Evolutionary conservation across 2,888 invertebrate genomes (phyloP).

Genomic region (Clusia tigrina): DNA sequence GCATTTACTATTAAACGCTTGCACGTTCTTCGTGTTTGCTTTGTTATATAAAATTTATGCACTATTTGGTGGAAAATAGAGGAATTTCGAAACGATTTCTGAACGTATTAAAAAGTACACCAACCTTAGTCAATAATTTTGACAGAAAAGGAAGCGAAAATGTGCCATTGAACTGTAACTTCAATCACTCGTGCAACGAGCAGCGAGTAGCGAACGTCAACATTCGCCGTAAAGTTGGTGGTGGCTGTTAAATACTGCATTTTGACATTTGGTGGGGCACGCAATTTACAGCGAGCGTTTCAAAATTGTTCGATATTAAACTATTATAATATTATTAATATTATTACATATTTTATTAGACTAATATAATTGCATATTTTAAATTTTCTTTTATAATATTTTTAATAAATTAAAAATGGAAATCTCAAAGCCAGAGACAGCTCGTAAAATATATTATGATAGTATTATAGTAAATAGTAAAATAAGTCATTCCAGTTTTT

Average conservation of each 20-base stretch:
- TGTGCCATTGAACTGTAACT: constrained; percentile 50
- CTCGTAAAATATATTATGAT: too few species aligned
- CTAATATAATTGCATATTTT: too few species aligned
- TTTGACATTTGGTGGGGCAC: background rate
- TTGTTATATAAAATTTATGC: constrained; percentile 23
- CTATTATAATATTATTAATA: too few species aligned
- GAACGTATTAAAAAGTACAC: constrained; percentile 47
- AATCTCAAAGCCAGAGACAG: too few species aligned
- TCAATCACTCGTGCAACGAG: constrained; percentile 31
- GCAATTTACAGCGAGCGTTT: background rate
- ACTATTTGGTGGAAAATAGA: constrained; percentile 32
- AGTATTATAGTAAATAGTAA: too few species aligned
- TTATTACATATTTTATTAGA: too few species aligned
- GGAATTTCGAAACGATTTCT: constrained; percentile 11
- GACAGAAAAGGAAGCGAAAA: constrained; percentile 62
- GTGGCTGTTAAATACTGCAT: constrained; percentile 12
- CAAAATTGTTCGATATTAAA: background rate
- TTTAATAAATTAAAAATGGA: too few species aligned
- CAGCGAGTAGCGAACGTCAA: constrained; percentile 12
- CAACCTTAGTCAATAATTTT: constrained; percentile 63
- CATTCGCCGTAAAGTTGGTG: constrained; percentile 11
- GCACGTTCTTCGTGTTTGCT: constrained; percentile 21
- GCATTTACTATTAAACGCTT: background rate
- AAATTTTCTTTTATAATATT: too few species aligned
- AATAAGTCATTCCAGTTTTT: too few species aligned